Evolutionary conservation across 1,140 invertebrate species (phyloP), one percentile per base, ranked within the genome.

Genomic region (Panonychus citri): DNA sequence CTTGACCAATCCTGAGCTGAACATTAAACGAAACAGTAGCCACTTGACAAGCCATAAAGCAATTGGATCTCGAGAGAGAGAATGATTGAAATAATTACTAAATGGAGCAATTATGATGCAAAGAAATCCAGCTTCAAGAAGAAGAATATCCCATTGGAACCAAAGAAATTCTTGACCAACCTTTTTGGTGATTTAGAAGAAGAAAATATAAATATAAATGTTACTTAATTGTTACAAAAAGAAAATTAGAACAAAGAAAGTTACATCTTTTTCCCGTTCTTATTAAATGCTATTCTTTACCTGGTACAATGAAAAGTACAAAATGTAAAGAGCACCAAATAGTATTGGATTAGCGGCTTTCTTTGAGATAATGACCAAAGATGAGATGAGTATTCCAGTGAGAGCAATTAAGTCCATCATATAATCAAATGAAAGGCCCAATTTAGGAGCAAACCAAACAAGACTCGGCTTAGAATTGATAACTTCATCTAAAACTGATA

Each of bases 121-220:
- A n/a, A 86, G 66, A 65, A 84, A 80, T 25, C 83, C 83, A 51
- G 76, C 72, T 71, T 88, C 83, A 21, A 86, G 65, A 13, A 87
- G 67, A 24, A 88, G 70, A 50, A 76, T 75, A 68, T 87, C 84
- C 81, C 81, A 85, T 68, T 82, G 80, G 64, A 81, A 81, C 73
- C 74, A 78, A 62, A 83, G 70, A 66, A 85, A 86, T 42, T 76
- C 77, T 70, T 83, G 80, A 25, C 81, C 81, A 64, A 71, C 69
- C 69, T 71, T 59, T 19, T 25, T 50, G 17, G 26, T 13, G 62
- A 65, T 4, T n/a, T 49, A 54, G 46, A 40, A 25, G 10, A 53
- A 49, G 21, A 34, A 53, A 34, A 15, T 25, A 37, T 30, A 34
- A 27, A 26, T 42, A 52, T 15, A n/a, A n/a, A n/a, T n/a, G n/a